Evolutionary conservation across 2,113 vertebrate species (phyloP), one percentile per base, ranked within the genome.

Genomic region (Plestiodon gilberti): DNA sequence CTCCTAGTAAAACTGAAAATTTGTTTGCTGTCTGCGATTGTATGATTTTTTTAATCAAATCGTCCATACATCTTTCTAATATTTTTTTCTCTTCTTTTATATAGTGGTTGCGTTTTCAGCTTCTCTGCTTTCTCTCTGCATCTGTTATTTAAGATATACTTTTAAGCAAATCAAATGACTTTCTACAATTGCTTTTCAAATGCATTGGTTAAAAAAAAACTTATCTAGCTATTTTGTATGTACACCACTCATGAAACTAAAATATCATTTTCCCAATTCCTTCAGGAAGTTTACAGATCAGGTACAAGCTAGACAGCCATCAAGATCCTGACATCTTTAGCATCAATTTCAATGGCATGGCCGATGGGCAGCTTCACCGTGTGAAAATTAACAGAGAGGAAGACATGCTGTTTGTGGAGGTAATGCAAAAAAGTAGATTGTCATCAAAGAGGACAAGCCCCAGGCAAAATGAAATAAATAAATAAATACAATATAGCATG

Each of bases 211-310:
- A 83, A 91, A 59, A 35, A 1, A 1, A 86, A 23, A 2, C 30
- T 28, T 35, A 1, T 14, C 5, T 71, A 6, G 1, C 35, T 78
- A 0, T 59, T 86, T 11, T 74, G 6, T 73, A 13, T 14, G 9
- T 17, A 20, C 0, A 28, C 0, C 43, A 10, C 30, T 38, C 14
- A 55, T 74, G 75, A 86, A 62, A 81, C 73, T 90, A 73, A 64
- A 89, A 43, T 81, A 84, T 1, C 0, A 61, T 90, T 87, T 78
- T 52, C 4, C 75, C 70, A 88, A 55, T 78, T 38, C 55, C 55
- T 91, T 77, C 90, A 98, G 97, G 97, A 95, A 97, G 96, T 93
- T 96, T 98, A 91, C 97, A 98, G 83, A 95, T 98, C 71, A 96
- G 96, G 6, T 98, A 98, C 93, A 97, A 96, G 81, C 89, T 97